These are phyloP conservation scores for Adelosebastes latens DNA, from an alignment of 2,797 vertebrate species.

Conservation along the genomic window DNA sequence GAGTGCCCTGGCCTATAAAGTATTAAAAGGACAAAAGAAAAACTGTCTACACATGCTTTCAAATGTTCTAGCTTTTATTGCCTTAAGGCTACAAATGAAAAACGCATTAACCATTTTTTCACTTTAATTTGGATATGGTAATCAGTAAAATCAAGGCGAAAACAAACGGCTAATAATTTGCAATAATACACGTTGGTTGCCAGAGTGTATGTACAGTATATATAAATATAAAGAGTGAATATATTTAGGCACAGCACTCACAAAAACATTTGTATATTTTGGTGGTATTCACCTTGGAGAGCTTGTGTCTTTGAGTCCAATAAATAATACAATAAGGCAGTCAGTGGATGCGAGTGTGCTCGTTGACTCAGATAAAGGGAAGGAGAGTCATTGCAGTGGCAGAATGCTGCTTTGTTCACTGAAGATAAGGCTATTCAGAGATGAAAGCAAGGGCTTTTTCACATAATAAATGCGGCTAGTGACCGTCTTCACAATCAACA, in stretches of 20 bases:
- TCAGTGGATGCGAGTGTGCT: conserved; percentile 25
- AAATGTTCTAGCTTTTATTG: background rate
- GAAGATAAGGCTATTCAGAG: conserved; percentile 62
- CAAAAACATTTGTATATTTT: conserved; percentile 2
- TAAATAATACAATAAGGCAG: conserved; percentile 63
- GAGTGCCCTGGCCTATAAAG: background rate
- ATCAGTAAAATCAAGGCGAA: conserved; percentile 17
- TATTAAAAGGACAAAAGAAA: background rate
- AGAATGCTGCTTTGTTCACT: conserved; percentile 58
- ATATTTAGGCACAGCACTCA: background rate
- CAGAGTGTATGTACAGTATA: background rate
- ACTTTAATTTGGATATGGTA: conserved; percentile 4
- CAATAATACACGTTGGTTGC: background rate
- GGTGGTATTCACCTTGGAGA: conserved; percentile 51
- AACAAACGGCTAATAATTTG: background rate
- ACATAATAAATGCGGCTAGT: conserved; percentile 40
- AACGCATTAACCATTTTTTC: background rate
- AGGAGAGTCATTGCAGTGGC: conserved; percentile 35
- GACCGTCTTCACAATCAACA: conserved; percentile 19
- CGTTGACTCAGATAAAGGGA: conserved; percentile 54
- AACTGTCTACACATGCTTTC: background rate
- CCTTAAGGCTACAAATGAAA: background rate
- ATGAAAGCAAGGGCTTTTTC: conserved; percentile 34
- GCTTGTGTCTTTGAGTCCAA: conserved; percentile 29
- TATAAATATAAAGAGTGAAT: conserved; percentile 1